A percentile compares a stretch with the other conserved stretches of the same genome.
Evolutionary conservation across 2,888 invertebrate genomes (phyloP).

Genomic region (Orthonevra nobilis): DNA sequence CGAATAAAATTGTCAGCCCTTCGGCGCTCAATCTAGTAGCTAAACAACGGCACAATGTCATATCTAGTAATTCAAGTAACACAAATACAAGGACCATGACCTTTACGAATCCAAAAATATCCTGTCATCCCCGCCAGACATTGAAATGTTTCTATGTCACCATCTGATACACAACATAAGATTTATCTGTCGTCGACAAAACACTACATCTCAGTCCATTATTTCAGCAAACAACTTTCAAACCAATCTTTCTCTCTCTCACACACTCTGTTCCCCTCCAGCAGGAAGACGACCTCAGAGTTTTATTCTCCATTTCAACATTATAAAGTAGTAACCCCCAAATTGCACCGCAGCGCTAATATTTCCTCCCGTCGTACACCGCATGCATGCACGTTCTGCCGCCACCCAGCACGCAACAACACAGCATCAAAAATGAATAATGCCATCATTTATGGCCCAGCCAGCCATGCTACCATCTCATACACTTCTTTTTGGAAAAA

Average conservation of each 20-base stretch:
- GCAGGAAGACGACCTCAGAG: background rate
- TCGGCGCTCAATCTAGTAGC: no score
- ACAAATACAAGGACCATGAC: no score
- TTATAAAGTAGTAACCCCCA: constrained; percentile 30
- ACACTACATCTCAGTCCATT: constrained; percentile 4
- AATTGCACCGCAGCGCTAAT: constrained; percentile 32
- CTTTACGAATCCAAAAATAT: no score
- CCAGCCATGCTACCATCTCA: constrained; percentile 46
- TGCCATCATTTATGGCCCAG: constrained; percentile 62
- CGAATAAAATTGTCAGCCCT: no score
- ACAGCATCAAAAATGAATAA: constrained; percentile 62
- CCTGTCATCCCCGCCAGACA: no score
- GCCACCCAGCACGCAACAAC: constrained; percentile 26
- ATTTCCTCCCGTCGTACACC: constrained; percentile 17
- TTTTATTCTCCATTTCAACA: constrained; percentile 29
- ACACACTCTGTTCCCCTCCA: no score
- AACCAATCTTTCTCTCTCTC: no score
- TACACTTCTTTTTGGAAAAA: constrained; percentile 43
- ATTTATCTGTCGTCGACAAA: background rate
- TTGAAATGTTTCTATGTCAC: no score
- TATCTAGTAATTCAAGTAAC: no score
- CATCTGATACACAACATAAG: background rate
- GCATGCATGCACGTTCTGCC: background rate
- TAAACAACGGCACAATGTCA: no score
- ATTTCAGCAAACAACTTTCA: constrained; percentile 9